Conservation (phyloP, 2,888 invertebrate species). For the Drosophila conformis region DNA sequence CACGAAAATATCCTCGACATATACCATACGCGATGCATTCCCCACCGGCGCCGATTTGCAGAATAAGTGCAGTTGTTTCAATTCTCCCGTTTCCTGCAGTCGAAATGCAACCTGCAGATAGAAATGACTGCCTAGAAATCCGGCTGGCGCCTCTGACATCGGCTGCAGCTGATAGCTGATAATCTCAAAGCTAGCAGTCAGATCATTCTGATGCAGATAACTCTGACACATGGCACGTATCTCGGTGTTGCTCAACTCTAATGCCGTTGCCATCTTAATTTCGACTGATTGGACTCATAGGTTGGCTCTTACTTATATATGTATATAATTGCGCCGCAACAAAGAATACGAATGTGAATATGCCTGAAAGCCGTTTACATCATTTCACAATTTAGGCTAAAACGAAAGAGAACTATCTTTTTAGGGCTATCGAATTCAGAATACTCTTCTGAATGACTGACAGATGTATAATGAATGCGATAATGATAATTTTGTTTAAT, state of each 20-base stretch:
- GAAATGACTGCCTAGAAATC: conserved; percentile 82
- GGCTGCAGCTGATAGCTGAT: conserved; percentile 69
- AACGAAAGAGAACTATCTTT: neutral
- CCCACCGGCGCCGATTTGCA: conserved; percentile 87
- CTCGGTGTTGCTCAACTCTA: conserved; percentile 60
- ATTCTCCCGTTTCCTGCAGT: conserved; percentile 32
- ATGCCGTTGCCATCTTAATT: conserved; percentile 60
- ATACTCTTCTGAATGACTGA: conserved; percentile 4
- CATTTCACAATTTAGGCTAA: conserved; percentile 3
- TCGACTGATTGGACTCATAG: conserved; percentile 37
- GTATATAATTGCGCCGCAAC: conserved; percentile 23
- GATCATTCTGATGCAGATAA: conserved; percentile 58
- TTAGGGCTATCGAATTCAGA: neutral
- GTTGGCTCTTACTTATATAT: conserved; percentile 37
- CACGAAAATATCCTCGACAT: conserved; percentile 85
- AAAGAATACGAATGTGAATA: neutral
- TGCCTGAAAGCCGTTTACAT: conserved; percentile 8
- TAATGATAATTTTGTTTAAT: neutral
- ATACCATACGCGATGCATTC: conserved; percentile 85
- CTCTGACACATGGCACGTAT: conserved; percentile 71
- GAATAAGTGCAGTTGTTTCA: conserved; percentile 85
- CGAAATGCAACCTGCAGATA: conserved; percentile 73
- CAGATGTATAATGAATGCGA: neutral
- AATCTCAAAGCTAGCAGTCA: conserved; percentile 55
- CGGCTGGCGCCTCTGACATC: conserved; percentile 76